Evolutionary conservation across 2,888 invertebrate species (phyloP).

Genomic region (Caradrina kadenii): DNA sequence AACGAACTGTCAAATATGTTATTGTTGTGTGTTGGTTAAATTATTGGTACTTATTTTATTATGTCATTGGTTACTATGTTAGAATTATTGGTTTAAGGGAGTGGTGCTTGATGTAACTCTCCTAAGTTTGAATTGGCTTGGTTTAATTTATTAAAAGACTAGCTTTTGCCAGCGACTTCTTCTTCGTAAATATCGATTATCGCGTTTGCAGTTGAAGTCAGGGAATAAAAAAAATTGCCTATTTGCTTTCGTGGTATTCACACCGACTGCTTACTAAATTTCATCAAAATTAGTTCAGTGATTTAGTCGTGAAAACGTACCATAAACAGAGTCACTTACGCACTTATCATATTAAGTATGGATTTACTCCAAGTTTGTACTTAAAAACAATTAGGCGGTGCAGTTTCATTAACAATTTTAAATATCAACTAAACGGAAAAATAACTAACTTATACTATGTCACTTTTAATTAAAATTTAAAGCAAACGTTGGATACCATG

Average conservation of each 20-base stretch:
- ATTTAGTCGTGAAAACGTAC: too few relatives aligned
- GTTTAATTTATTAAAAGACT: background rate
- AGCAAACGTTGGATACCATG: slow-evolving; percentile 14
- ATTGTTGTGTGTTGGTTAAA: slow-evolving; percentile 46
- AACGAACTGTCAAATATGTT: slow-evolving; percentile 61
- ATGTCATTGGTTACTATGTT: slow-evolving; percentile 18
- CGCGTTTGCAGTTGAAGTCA: too few relatives aligned
- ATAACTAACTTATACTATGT: slow-evolving; percentile 4
- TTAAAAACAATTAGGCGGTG: background rate
- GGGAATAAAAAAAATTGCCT: too few relatives aligned
- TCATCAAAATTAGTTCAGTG: too few relatives aligned
- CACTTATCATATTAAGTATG: too few relatives aligned
- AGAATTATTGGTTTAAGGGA: slow-evolving; percentile 10
- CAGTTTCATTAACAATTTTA: slow-evolving; percentile 1
- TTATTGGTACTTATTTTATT: slow-evolving; percentile 42
- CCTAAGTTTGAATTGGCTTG: background rate
- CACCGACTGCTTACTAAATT: too few relatives aligned
- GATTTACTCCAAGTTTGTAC: background rate
- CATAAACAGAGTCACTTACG: too few relatives aligned
- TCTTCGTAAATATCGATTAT: too few relatives aligned
- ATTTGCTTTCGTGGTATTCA: too few relatives aligned
- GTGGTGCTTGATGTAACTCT: background rate
- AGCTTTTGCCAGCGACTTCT: too few relatives aligned
- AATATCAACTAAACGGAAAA: slow-evolving; percentile 21
- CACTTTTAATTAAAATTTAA: slow-evolving; percentile 47